Conservation (phyloP, 2,888 invertebrate species). For the Epinotia nisella region DNA sequence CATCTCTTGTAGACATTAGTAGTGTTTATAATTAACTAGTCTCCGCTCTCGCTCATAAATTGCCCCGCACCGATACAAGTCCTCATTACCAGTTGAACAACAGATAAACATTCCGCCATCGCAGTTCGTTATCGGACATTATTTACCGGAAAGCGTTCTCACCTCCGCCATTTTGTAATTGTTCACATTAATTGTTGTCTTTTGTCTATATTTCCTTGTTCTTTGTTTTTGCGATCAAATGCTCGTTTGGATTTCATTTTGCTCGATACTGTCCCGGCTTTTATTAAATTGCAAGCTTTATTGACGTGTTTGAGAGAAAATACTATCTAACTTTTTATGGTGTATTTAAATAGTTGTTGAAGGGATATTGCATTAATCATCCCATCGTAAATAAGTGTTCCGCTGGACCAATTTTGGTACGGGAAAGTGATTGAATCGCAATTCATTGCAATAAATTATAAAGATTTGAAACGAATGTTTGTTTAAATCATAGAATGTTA, state of each 20-base stretch:
- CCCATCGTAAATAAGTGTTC: too few species aligned
- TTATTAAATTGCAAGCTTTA: background rate
- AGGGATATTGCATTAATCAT: too few species aligned
- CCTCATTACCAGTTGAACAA: constrained; percentile 72
- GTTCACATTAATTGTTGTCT: constrained; percentile 46
- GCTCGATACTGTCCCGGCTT: background rate
- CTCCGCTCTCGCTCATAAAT: constrained; percentile 42
- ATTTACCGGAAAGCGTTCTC: constrained; percentile 59
- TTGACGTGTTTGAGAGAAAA: background rate
- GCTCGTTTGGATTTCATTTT: constrained; percentile 17
- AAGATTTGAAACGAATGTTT: too few species aligned
- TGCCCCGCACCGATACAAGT: constrained; percentile 52
- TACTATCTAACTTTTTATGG: too few species aligned
- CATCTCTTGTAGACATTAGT: too few species aligned
- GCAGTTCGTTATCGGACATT: constrained; percentile 66
- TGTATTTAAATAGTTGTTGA: too few species aligned
- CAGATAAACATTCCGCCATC: constrained; percentile 68
- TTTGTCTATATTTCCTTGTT: constrained; percentile 22
- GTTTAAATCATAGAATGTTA: too few species aligned
- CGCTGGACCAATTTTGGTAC: too few species aligned
- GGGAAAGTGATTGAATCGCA: too few species aligned
- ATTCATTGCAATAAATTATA: too few species aligned
- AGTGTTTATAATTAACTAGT: background rate
- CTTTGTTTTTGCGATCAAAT: constrained; percentile 24
- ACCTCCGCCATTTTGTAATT: constrained; percentile 45